These are phyloP conservation scores for Lathronympha strigana DNA, from an alignment of 2,888 invertebrate genomes.

Conservation along the genomic window DNA sequence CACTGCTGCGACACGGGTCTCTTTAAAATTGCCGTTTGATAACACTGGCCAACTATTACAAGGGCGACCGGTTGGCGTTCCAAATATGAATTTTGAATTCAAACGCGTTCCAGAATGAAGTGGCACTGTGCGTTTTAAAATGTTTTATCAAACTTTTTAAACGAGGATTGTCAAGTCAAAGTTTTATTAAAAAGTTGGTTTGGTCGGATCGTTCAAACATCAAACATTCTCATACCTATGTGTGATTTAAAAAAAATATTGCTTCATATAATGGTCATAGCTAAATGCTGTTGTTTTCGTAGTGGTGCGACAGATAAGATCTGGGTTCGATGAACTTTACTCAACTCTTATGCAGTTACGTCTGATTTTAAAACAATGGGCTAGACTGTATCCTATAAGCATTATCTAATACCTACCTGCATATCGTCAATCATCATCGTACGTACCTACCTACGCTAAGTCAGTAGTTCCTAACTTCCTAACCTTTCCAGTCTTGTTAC, in stretches of 20 bases:
- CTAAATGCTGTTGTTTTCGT: background rate
- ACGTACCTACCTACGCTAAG: too few species aligned
- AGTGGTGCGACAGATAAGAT: background rate
- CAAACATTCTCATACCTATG: too few species aligned
- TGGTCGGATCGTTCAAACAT: too few species aligned
- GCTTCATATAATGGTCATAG: too few species aligned
- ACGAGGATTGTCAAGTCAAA: background rate
- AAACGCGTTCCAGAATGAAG: slow-evolving; percentile 75
- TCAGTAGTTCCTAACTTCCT: too few species aligned
- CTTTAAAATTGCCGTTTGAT: slow-evolving; percentile 67
- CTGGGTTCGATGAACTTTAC: slow-evolving; percentile 21
- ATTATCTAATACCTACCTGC: too few species aligned
- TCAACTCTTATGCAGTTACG: background rate
- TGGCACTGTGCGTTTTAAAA: slow-evolving; percentile 53
- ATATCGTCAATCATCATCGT: too few species aligned
- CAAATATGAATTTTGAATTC: slow-evolving; percentile 79
- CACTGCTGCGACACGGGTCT: slow-evolving; percentile 61
- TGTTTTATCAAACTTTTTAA: slow-evolving; percentile 16
- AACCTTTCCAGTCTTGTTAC: too few species aligned
- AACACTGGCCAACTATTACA: slow-evolving; percentile 84
- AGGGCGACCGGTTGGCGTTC: slow-evolving; percentile 82
- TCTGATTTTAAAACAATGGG: too few species aligned
- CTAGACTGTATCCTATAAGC: too few species aligned
- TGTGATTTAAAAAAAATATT: background rate
- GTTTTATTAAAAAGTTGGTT: too few species aligned